Conservation (phyloP, 1,140 invertebrate species). For the Scaptomyza hsui region DNA sequence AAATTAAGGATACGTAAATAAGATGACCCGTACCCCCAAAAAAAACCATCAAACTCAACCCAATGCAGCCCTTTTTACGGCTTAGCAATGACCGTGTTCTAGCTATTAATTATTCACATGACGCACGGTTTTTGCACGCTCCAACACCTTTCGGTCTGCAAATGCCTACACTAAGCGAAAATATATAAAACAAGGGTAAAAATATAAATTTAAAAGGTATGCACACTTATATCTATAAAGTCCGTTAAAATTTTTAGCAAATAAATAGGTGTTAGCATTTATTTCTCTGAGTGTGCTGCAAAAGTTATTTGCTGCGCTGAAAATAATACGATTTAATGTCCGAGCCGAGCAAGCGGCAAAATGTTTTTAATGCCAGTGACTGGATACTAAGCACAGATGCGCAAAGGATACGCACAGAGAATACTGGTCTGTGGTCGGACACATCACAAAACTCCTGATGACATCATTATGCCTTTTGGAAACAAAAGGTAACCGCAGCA, state of each 20-base stretch:
- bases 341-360: slow-evolving; percentile 27
- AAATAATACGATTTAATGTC: slow-evolving; percentile 78
- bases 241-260: too few relatives aligned
- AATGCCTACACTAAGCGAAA: not conserved
- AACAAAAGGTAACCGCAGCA: slow-evolving; percentile 76
- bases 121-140: slow-evolving; percentile 45
- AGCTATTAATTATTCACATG: slow-evolving; percentile 71
- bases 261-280: too few relatives aligned
- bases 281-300: not conserved
- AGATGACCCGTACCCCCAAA: slow-evolving; percentile 1
- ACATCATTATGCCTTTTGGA: slow-evolving; percentile 77
- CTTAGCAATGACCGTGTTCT: not conserved
- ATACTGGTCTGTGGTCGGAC: slow-evolving; percentile 34
- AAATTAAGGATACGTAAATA: slow-evolving; percentile 36
- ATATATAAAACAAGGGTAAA: not conserved
- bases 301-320: slow-evolving; percentile 18
- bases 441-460: slow-evolving; percentile 49
- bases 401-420: slow-evolving; percentile 50
- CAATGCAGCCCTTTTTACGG: not conserved
- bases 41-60: not conserved
- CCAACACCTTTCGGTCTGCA: slow-evolving; percentile 42
- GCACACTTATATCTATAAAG: too few relatives aligned
- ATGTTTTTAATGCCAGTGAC: slow-evolving; percentile 58
- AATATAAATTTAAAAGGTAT: too few relatives aligned
- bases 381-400: slow-evolving; percentile 25